A percentile compares a stretch with the other conserved stretches of the same genome.
Evolutionary conservation across 23 tunicate species (phyloP).

Genomic region (Aplidium turbinatum): DNA sequence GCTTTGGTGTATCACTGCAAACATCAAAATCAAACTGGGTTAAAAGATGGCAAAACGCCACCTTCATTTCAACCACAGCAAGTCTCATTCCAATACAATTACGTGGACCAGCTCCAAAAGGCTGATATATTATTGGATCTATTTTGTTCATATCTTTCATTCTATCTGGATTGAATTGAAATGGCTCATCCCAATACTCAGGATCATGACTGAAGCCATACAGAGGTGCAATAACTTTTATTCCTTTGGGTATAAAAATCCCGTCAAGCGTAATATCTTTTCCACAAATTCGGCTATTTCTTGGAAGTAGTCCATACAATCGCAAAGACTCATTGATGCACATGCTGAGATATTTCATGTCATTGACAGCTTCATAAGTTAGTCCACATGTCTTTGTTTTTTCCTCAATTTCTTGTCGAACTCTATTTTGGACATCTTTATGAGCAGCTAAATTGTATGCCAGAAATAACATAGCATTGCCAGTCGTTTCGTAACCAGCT

Average conservation of each 20-base stretch:
- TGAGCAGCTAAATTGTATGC: slow-evolving; percentile 65
- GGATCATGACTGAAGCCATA: slow-evolving; percentile 71
- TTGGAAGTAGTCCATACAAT: slow-evolving; percentile 48
- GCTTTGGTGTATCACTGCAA: slow-evolving; percentile 58
- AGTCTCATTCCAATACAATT: slow-evolving; percentile 84
- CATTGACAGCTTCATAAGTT: slow-evolving; percentile 45
- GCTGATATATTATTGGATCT: slow-evolving; percentile 75
- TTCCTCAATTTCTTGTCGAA: slow-evolving; percentile 46
- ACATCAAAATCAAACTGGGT: slow-evolving; percentile 44
- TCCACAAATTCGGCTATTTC: slow-evolving; percentile 39
- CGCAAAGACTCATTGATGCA: slow-evolving; percentile 78
- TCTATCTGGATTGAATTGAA: slow-evolving; percentile 77
- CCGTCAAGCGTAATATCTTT: slow-evolving; percentile 67
- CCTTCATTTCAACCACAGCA: slow-evolving; percentile 66
- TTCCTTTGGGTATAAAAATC: slow-evolving; percentile 43
- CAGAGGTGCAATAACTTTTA: slow-evolving; percentile 39
- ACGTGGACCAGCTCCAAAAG: slow-evolving; percentile 90
- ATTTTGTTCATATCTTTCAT: slow-evolving; percentile 83
- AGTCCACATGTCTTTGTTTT: slow-evolving; percentile 30
- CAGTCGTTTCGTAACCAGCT: slow-evolving; percentile 84
- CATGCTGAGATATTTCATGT: slow-evolving; percentile 68
- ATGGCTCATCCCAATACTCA: slow-evolving; percentile 87
- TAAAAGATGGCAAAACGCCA: slow-evolving; percentile 56
- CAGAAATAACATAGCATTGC: slow-evolving; percentile 59
- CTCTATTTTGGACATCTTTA: slow-evolving; percentile 57